phyloP scores from a whole-genome alignment of 2,113 vertebrate genomes.

The Mesocricetus auratus region DNA sequence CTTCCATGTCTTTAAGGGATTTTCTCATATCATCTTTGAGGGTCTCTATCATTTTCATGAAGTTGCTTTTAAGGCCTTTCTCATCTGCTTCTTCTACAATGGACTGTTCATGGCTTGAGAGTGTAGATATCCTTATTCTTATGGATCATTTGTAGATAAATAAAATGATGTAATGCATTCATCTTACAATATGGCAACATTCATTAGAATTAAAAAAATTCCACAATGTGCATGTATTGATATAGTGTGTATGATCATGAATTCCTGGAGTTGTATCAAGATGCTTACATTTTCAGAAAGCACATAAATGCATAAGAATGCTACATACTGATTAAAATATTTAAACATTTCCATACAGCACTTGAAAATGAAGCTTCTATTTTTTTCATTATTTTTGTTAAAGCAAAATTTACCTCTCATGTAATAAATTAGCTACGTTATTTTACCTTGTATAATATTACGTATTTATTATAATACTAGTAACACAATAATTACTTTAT shows the following conservation, averaged over 20 bases:
- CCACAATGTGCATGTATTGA: not conserved
- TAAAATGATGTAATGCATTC: not conserved
- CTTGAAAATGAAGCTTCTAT: not conserved
- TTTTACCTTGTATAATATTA: no score
- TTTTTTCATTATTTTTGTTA: not conserved
- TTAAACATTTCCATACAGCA: not conserved
- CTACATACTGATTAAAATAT: not conserved
- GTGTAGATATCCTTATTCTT: not conserved
- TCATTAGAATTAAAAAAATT: not conserved
- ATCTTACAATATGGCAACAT: not conserved
- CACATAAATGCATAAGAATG: not conserved
- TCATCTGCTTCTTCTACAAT: no score
- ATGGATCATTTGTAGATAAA: not conserved
- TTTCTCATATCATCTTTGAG: no score
- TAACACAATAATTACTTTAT: not conserved
- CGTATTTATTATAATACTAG: not conserved
- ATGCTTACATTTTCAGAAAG: not conserved
- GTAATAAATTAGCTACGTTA: not conserved
- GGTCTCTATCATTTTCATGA: no score
- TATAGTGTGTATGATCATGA: rapidly evolving
- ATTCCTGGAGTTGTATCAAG: not conserved
- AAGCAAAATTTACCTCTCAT: not conserved
- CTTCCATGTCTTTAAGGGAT: no score
- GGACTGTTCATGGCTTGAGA: no score
- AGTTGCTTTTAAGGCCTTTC: no score